These are phyloP conservation scores for Alligator sinensis DNA, from an alignment of 2,113 vertebrate species.

Conservation along the genomic window DNA sequence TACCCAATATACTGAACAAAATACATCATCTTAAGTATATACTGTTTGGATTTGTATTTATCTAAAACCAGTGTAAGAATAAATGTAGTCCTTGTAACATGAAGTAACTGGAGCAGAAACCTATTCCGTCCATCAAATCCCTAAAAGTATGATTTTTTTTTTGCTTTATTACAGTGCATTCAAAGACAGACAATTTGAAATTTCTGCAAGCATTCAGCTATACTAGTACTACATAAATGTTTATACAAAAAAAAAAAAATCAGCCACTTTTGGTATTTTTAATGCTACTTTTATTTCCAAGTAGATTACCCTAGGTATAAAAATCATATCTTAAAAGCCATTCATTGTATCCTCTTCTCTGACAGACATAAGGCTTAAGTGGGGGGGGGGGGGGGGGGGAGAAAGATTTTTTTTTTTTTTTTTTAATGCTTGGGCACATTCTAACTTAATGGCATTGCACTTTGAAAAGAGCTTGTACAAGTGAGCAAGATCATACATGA, in stretches of 20 bases:
- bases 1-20: not conserved
- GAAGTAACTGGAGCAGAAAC: slow-evolving; percentile 54
- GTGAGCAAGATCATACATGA: not conserved
- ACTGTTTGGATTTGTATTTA: not conserved
- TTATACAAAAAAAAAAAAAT: not conserved
- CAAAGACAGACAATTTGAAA: slow-evolving; percentile 56
- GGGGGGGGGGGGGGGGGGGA: not conserved
- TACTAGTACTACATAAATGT: not conserved
- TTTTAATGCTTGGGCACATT: not conserved
- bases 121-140: slow-evolving; percentile 57
- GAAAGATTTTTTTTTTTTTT: not conserved
- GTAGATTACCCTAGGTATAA: slow-evolving; percentile 49
- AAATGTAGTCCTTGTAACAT: slow-evolving; percentile 23
- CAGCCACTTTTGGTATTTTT: slow-evolving; percentile 19
- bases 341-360: slow-evolving; percentile 37
- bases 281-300: slow-evolving; percentile 60
- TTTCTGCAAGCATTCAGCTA: slow-evolving; percentile 45
- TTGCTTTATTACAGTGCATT: slow-evolving; percentile 25
- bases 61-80: slow-evolving; percentile 47
- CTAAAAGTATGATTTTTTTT: not conserved
- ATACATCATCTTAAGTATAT: not conserved
- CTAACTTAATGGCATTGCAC: not conserved
- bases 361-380: slow-evolving; percentile 21
- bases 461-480: not conserved
- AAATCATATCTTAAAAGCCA: slow-evolving; percentile 22